Conservation (phyloP, 2,888 invertebrate genomes). For the Catocala nupta region DNA sequence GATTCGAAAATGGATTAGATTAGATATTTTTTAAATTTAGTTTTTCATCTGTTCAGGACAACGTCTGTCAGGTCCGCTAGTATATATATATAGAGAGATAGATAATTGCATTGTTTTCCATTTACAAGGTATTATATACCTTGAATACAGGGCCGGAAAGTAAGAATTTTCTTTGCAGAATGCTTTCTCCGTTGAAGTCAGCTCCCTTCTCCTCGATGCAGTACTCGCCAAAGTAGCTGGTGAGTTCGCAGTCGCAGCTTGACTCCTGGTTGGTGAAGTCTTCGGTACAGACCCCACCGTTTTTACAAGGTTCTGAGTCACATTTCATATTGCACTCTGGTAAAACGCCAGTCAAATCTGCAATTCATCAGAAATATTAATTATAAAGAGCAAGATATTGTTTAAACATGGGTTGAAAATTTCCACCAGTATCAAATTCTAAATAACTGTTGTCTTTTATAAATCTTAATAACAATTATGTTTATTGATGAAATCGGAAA, state of each 20-base stretch:
- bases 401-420: not conserved
- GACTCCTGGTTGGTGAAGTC: conserved; percentile 95
- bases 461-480: no score
- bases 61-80: no score
- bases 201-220: conserved; percentile 97
- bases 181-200: conserved; percentile 95
- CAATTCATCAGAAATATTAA: conserved; percentile 4
- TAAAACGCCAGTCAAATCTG: conserved; percentile 90
- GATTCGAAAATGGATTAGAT: no score
- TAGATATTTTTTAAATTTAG: no score
- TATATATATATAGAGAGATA: no score
- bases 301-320: conserved; percentile 95
- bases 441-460: no score
- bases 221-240: conserved; percentile 95
- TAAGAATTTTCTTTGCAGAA: conserved; percentile 92
- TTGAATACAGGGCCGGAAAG: conserved; percentile 90
- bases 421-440: no score
- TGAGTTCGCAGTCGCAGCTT: conserved; percentile 95
- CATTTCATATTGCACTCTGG: conserved; percentile 96
- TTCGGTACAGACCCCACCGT: conserved; percentile 95
- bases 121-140: conserved; percentile 51
- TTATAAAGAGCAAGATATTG: not conserved
- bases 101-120: no score
- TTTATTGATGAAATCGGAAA: no score
- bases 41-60: no score